A percentile compares a stretch with the other conserved stretches of the same genome.
Conservation (phyloP, 2,113 vertebrate species). For the Egretta garzetta region DNA sequence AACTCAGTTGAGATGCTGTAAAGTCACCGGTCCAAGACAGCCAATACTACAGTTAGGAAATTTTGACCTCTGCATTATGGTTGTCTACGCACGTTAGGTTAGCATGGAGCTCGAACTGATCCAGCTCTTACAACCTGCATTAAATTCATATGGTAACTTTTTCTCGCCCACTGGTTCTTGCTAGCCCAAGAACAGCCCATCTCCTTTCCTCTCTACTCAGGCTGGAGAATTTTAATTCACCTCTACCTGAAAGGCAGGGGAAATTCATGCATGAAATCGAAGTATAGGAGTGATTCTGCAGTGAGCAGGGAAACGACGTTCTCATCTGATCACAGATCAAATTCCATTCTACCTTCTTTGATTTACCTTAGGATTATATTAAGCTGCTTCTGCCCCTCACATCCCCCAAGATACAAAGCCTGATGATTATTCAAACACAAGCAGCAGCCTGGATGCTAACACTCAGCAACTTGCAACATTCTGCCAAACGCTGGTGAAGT, state of each 20-base stretch:
- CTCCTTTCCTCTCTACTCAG: not conserved
- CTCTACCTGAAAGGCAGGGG: not conserved
- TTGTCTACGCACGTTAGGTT: not conserved
- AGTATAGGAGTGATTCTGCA: not conserved
- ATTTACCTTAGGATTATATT: not conserved
- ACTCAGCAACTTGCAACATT: not conserved
- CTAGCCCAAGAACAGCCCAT: not conserved
- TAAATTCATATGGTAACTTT: not conserved
- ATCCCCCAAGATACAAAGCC: not conserved
- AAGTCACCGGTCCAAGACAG: not conserved
- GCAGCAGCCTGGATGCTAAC: not conserved
- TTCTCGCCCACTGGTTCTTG: not conserved
- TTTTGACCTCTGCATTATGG: rapidly evolving
- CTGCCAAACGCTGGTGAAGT: not conserved
- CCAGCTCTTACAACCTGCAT: not conserved
- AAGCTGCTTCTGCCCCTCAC: not conserved
- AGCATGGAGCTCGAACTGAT: not conserved
- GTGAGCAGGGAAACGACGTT: not conserved
- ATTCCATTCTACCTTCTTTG: not conserved
- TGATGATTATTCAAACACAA: not conserved
- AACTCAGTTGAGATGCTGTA: not conserved
- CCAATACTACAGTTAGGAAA: not conserved
- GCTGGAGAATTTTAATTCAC: not conserved
- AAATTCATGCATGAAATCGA: not conserved
- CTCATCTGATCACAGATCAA: not conserved